Conservation (phyloP, 2,113 vertebrate species). For the Prunella himalayana region DNA sequence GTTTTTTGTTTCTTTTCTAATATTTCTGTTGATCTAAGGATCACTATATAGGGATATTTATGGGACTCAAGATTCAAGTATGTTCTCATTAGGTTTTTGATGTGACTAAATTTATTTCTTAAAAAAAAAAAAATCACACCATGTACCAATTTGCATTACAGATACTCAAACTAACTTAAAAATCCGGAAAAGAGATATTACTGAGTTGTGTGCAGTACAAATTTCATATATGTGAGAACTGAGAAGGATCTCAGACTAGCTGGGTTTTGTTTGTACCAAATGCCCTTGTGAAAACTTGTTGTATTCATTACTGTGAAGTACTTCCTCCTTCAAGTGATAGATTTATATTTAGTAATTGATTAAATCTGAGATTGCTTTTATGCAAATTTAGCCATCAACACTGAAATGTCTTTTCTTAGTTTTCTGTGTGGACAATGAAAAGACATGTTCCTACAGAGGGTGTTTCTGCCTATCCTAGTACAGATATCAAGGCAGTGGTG, state of each 20-base stretch:
- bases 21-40: neutral
- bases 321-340: neutral
- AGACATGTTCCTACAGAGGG: neutral
- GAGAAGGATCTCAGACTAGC: neutral
- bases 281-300: neutral
- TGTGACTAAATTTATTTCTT: neutral
- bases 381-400: slow-evolving; percentile 12
- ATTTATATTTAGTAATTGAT: slow-evolving; percentile 41
- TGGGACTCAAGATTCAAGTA: neutral
- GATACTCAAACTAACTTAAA: neutral
- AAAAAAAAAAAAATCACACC: neutral
- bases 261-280: neutral
- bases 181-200: neutral
- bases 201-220: neutral
- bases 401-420: neutral
- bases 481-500: neutral
- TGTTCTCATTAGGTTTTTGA: neutral
- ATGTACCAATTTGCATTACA: neutral
- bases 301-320: neutral
- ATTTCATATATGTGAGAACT: neutral
- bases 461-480: neutral
- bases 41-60: neutral
- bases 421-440: neutral
- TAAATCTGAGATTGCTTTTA: slow-evolving; percentile 52
- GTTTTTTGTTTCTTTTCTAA: neutral